Evolutionary conservation across 2,888 invertebrate species (phyloP), one percentile per base, ranked within the genome.

Genomic region (Ypsolopha sequella): DNA sequence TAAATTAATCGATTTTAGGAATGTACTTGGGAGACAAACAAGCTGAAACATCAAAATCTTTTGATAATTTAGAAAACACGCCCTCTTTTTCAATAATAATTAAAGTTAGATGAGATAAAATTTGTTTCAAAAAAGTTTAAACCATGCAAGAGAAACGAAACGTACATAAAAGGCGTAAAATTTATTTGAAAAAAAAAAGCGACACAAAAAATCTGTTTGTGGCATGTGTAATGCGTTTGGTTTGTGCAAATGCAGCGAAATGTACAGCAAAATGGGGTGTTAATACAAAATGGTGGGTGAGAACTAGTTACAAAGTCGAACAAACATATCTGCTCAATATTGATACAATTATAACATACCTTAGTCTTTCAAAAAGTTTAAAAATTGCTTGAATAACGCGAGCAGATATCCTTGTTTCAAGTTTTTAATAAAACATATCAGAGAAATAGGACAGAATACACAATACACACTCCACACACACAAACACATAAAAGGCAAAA

Each of bases 391-490:
- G 24, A 24, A 24, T 4, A 3, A 24, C 24, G 24, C 24, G 24
- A 24, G 24, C 24, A 24, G 24, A 24, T 24, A 24, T 24, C 24
- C 24, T 24, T 24, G 24, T 3, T n/a, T n/a, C 10, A 10, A 10
- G 36, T 9, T n/a, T 13, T 34, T 33, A 45, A 33, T 45, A 44
- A n/a, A 53, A 47, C 39, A 53, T 53, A 41, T 6, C 53, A 52
- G 55, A 51, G 60, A 58, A 55, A 55, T 48, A 34, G 13, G 11
- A 39, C 38, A 52, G 59, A 65, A 70, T 69, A 78, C 77, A 80
- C 78, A 80, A 64, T 72, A 80, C 80, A 80, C 80, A 77, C 71
- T 67, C 77, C 79, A 80, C 78, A 74, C 57, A 61, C 48, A 62
- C 44, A 50, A 9, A 56, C 48, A 52, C 41, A 44, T 48, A 51